Conservation (phyloP, 2,888 invertebrate species). For the Andrena bucephala region DNA sequence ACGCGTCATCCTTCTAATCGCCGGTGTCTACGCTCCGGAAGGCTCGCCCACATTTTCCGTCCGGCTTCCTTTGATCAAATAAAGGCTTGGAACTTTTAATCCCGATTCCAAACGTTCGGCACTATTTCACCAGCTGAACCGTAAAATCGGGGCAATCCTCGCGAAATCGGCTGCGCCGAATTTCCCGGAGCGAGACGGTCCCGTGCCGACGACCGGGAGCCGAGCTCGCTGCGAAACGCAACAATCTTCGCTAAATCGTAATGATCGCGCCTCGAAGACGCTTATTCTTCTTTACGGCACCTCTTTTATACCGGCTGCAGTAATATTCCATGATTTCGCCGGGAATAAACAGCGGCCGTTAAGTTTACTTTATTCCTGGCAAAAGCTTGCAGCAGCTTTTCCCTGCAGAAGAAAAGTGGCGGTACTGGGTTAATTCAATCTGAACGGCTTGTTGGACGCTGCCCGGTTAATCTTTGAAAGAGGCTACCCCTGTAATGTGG, state of each 20-base stretch:
- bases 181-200: neutral
- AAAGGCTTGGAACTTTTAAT: constrained; percentile 42
- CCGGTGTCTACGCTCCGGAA: constrained; percentile 32
- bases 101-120: constrained; percentile 24
- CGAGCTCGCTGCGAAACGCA: neutral
- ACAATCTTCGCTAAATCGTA: constrained; percentile 26
- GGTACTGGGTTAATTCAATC: constrained; percentile 11
- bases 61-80: constrained; percentile 35
- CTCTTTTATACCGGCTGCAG: neutral
- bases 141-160: constrained; percentile 46
- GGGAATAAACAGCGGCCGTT: constrained; percentile 11
- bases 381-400: neutral
- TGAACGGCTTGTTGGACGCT: constrained; percentile 3
- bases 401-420: neutral
- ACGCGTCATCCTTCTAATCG: constrained; percentile 59
- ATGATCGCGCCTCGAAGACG: constrained; percentile 7
- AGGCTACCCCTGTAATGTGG: neutral
- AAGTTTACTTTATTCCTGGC: constrained; percentile 6
- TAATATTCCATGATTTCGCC: constrained; percentile 27
- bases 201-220: neutral
- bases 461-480: constrained; percentile 7
- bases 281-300: neutral
- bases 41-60: neutral
- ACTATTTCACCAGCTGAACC: constrained; percentile 38
- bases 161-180: constrained; percentile 27